Evolutionary conservation across 2,797 vertebrate genomes (phyloP).

Genomic region (Zalophus californianus): DNA sequence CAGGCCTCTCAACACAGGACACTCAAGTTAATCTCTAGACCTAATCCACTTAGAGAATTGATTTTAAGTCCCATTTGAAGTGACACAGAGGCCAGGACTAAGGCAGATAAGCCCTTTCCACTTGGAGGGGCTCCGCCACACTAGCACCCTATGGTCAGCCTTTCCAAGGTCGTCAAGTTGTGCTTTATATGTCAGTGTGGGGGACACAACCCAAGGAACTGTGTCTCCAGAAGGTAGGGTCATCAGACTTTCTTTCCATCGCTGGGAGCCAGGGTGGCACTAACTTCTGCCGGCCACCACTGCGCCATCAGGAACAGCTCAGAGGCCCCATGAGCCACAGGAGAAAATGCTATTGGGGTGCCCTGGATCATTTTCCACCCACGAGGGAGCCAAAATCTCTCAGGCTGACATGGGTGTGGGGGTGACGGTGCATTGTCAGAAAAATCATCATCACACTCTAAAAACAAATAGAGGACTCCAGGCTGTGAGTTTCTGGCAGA

Average conservation of each 20-base stretch:
- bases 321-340: neutral
- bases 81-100: neutral
- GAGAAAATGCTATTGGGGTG: constrained; percentile 45
- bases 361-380: constrained; percentile 17
- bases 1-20: constrained; percentile 65
- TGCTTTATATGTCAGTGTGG: neutral
- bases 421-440: constrained; percentile 50
- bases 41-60: constrained; percentile 47
- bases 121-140: neutral
- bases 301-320: neutral
- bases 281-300: neutral
- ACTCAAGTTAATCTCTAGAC: constrained; percentile 65
- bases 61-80: constrained; percentile 68
- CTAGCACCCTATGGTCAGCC: neutral
- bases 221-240: neutral
- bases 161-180: neutral
- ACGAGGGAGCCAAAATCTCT: constrained; percentile 43
- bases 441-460: constrained; percentile 75
- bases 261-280: neutral
- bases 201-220: neutral
- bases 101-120: constrained; percentile 55
- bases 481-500: constrained; percentile 76
- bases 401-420: neutral
- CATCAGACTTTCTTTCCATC: constrained; percentile 37
- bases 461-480: constrained; percentile 76